Base-by-base conservation (phyloP, 2,113 vertebrate species). In the Crocuta crocuta region DNA sequence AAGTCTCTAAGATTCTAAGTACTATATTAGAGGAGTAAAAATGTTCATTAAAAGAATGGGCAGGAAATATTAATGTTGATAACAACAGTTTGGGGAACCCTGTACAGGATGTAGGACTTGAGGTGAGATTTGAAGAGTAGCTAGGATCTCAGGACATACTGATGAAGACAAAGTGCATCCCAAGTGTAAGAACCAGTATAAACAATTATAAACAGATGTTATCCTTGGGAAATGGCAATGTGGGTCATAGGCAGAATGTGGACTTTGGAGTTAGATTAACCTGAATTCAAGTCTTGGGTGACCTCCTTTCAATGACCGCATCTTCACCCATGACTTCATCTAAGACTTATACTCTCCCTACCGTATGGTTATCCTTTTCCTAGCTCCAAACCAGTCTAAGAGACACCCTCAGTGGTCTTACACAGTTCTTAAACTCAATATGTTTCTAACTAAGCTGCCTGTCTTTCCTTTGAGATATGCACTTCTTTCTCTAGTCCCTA, bases 111-210 rank as follows among this genome's bases (percentile, higher is more conserved):
- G 8, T 73, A 31, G 35, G 10, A 84, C 26, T 79, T 80, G 21
- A 61, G 10, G 39, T 95, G 73, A 83, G 21, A 45, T 86, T 33
- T 96, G 73, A 93, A 89, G n/a, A 91, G 21, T 12, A 94, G 39
- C 26, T 78, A 65, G 68, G 35, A 78, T 94, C 61, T 92, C 48
- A 94, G 80, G 35, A 58, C 65, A 39, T 10, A 70, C 17, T 79
- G 31, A 39, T 11, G 9, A 61, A 76, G 48, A 68, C 6, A 89
- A 91, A 35, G n/a, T 53, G 1, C 45, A 53, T 65, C 63, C 24
- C n/a, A 65, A 53, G 9, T 74, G 10, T 9, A 95, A 79, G 48
- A 66, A 71, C 55, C 1, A 82, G 11, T 1, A 76, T 24, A 28
- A 50, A 73, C 5, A 28, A 12, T 23, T 31, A 10, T 48, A 84